phyloP scores from a whole-genome alignment of 2,113 vertebrate genomes.

The Girardinichthys multiradiatus region DNA sequence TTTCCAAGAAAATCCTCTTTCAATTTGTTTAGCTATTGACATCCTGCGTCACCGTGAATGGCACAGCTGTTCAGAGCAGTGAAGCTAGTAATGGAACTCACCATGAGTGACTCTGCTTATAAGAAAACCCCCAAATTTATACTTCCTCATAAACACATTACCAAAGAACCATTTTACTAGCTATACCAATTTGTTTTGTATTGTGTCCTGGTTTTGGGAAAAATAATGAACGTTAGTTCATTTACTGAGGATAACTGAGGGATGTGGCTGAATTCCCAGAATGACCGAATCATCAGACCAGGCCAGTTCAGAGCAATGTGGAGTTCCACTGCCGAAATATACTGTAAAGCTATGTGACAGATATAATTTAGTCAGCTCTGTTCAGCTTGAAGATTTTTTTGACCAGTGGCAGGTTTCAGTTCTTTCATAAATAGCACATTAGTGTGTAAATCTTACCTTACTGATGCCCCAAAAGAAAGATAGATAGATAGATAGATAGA shows the following conservation, averaged over 20 bases:
- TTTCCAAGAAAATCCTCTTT: constrained; percentile 18
- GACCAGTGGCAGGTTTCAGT: neutral
- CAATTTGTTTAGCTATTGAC: constrained; percentile 16
- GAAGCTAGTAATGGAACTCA: constrained; percentile 15
- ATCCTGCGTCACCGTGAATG: constrained; percentile 14
- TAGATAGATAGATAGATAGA: too few relatives aligned
- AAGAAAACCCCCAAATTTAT: constrained; percentile 9
- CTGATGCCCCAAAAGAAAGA: too few relatives aligned
- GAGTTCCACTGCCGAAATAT: neutral
- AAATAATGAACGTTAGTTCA: neutral
- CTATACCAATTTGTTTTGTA: neutral
- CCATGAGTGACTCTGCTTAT: neutral
- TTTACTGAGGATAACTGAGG: neutral
- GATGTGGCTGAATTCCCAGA: neutral
- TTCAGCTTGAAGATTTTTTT: neutral
- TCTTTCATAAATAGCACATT: neutral
- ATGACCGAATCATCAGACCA: neutral
- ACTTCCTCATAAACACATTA: constrained; percentile 1
- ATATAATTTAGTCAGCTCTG: neutral
- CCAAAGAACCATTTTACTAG: neutral
- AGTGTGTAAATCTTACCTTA: too few relatives aligned
- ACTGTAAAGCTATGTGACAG: neutral
- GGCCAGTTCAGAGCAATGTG: neutral
- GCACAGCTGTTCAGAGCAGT: constrained; percentile 9
- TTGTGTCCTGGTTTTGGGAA: neutral